Conservation (phyloP, 2,888 invertebrate genomes). For the Falcaria lacertinaria region DNA sequence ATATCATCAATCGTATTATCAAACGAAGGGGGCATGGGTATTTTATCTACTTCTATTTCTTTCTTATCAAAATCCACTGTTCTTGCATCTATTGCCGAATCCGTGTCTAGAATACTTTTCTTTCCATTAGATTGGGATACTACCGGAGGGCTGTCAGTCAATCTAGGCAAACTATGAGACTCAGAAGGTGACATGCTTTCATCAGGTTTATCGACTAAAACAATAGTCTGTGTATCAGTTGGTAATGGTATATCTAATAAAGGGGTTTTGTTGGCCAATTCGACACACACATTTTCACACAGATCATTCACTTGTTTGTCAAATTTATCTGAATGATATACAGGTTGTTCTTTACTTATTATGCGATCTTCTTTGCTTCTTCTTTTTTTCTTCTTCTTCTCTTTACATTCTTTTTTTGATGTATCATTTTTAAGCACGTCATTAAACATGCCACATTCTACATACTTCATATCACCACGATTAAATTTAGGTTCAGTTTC, state of each 20-base stretch:
- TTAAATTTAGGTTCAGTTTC: conserved; percentile 32
- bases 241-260: conserved; percentile 63
- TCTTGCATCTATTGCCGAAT: conserved; percentile 28
- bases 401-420: conserved; percentile 82
- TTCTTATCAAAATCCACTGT: conserved; percentile 42
- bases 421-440: conserved; percentile 43
- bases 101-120: conserved; percentile 25
- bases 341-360: conserved; percentile 83
- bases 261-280: conserved; percentile 49
- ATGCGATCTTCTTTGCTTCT: conserved; percentile 89
- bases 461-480: conserved; percentile 81
- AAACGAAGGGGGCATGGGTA: conserved; percentile 64
- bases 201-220: conserved; percentile 41
- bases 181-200: conserved; percentile 59
- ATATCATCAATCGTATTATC: conserved; percentile 59
- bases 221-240: conserved; percentile 44
- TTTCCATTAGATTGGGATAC: conserved; percentile 34
- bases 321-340: conserved; percentile 79
- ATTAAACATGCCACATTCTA: conserved; percentile 54
- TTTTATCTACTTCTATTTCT: conserved; percentile 56
- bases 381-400: conserved; percentile 92
- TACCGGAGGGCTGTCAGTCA: conserved; percentile 82
- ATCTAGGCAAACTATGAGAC: conserved; percentile 82
- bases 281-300: conserved; percentile 30
- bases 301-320: conserved; percentile 41